These are phyloP conservation scores for Holothuria leucospilota DNA, from an alignment of 53 echinoderm and acorn worm species.

Conservation along the genomic window DNA sequence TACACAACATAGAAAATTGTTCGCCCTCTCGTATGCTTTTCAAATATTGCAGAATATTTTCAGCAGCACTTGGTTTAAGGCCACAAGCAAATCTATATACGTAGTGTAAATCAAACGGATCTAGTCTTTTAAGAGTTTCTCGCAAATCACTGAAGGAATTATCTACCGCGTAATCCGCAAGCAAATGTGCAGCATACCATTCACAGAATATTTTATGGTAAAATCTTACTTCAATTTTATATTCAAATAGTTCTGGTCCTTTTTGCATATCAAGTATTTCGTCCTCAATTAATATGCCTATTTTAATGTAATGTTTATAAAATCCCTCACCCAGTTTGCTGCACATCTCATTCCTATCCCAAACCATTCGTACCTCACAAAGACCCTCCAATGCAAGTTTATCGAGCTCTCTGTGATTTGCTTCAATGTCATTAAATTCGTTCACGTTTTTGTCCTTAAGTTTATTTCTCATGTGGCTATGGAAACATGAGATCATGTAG, in stretches of 20 bases:
- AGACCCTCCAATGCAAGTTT: constrained; percentile 1
- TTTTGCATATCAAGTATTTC: background rate
- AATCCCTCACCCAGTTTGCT: background rate
- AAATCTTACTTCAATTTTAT: background rate
- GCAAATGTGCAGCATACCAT: constrained; percentile 5
- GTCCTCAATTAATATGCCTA: background rate
- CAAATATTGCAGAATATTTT: constrained; percentile 1
- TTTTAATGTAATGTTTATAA: background rate
- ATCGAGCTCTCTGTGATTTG: background rate
- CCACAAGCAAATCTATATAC: constrained; percentile 20
- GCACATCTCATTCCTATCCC: background rate
- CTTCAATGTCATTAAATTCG: background rate
- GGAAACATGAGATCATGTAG: constrained; percentile 10
- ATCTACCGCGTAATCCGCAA: background rate
- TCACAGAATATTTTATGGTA: constrained; percentile 6
- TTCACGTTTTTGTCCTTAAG: background rate
- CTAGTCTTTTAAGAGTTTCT: background rate
- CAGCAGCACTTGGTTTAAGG: background rate
- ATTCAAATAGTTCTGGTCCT: background rate
- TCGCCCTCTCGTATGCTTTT: constrained; percentile 4
- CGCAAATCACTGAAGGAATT: background rate
- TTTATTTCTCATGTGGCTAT: constrained; percentile 11
- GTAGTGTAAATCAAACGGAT: constrained; percentile 16
- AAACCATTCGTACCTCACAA: background rate
- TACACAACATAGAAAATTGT: constrained; percentile 3